Percentiles rank a stretch among this genome's conserved stretches.
Conservation (phyloP, 2,888 invertebrate species). For the Limnephilus rhombicus region DNA sequence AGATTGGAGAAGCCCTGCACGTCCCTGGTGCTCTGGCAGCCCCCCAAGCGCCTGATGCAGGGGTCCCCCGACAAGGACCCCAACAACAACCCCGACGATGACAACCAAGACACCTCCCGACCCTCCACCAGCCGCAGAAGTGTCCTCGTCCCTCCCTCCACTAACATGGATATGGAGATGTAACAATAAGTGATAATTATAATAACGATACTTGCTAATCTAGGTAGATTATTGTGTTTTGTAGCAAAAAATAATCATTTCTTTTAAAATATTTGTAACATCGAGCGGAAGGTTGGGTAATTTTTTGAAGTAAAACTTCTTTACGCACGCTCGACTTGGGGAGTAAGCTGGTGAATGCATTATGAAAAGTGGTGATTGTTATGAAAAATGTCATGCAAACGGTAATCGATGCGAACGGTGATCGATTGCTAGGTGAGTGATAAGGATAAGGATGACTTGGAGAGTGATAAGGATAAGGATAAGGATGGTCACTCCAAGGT, state of each 20-base stretch:
- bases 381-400: too few species aligned
- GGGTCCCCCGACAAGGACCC: constrained; percentile 69
- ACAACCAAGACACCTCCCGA: constrained; percentile 59
- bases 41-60: constrained; percentile 78
- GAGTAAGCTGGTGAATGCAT: too few species aligned
- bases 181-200: not conserved
- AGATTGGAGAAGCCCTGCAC: constrained; percentile 85
- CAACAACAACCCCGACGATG: constrained; percentile 64
- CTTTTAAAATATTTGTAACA: not conserved
- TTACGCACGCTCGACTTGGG: too few species aligned
- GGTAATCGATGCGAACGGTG: too few species aligned
- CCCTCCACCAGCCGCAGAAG: constrained; percentile 68
- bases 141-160: constrained; percentile 43
- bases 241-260: not conserved
- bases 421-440: too few species aligned
- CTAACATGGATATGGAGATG: constrained; percentile 71
- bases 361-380: too few species aligned
- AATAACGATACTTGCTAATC: not conserved
- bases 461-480: too few species aligned
- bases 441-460: too few species aligned
- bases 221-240: not conserved
- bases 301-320: too few species aligned
- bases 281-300: too few species aligned
- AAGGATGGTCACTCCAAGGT: too few species aligned
- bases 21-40: constrained; percentile 90